These are phyloP conservation scores for Pogona vitticeps DNA, from an alignment of 2,113 vertebrate genomes.

Conservation along the genomic window DNA sequence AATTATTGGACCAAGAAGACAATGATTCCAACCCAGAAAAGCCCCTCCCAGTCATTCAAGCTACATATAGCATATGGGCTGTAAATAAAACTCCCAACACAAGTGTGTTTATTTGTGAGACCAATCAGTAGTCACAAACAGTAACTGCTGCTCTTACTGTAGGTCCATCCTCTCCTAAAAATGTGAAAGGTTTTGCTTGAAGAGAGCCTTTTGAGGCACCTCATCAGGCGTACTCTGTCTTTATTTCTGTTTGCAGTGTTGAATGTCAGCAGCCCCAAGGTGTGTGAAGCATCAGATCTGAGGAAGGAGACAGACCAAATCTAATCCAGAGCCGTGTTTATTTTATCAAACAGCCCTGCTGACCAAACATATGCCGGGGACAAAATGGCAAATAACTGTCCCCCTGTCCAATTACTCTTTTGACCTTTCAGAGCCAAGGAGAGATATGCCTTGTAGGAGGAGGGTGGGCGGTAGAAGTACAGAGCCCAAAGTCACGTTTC, in stretches of 20 bases:
- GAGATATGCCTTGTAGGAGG: constrained; percentile 19
- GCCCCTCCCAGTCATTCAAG: too few relatives aligned
- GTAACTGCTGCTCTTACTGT: background rate
- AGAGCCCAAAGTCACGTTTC: constrained; percentile 65
- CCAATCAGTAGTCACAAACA: background rate
- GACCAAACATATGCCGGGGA: constrained; percentile 46
- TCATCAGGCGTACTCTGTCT: background rate
- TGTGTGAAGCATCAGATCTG: constrained; percentile 11
- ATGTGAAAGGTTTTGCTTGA: background rate
- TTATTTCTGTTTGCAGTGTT: constrained; percentile 11
- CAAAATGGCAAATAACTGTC: constrained; percentile 41
- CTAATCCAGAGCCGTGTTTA: constrained; percentile 20
- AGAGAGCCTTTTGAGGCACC: background rate
- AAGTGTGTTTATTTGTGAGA: background rate
- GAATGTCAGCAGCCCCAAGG: constrained; percentile 5
- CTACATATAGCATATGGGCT: too few relatives aligned
- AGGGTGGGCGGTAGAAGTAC: constrained; percentile 42
- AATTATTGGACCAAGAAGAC: too few relatives aligned
- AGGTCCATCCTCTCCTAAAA: background rate
- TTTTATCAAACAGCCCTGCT: constrained; percentile 45
- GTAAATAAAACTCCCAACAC: too few relatives aligned
- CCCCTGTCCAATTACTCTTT: constrained; percentile 63
- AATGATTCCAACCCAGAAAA: too few relatives aligned
- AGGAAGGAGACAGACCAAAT: constrained; percentile 14
- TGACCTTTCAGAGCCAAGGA: constrained; percentile 53